Evolutionary conservation across 2,113 vertebrate genomes (phyloP).

Genomic region (Hoplias malabaricus): DNA sequence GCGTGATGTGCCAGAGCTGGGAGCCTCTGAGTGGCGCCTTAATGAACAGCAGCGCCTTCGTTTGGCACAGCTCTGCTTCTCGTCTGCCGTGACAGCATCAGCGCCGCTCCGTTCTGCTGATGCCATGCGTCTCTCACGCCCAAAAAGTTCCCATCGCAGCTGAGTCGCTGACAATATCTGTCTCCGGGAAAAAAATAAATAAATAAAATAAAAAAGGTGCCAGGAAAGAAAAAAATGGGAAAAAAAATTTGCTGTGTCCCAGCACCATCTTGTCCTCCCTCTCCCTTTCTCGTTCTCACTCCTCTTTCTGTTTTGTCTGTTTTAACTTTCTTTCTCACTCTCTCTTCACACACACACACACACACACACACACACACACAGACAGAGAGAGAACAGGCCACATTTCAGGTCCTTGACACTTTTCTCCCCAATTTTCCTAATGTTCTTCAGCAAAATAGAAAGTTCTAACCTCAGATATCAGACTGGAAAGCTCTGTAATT

Average conservation of each 20-base stretch:
- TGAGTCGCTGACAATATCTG: constrained; percentile 81
- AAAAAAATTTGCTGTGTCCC: constrained; percentile 9
- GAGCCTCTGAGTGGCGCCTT: constrained; percentile 34
- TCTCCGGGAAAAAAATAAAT: constrained; percentile 56
- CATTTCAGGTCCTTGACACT: constrained; percentile 24
- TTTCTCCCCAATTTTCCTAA: not conserved
- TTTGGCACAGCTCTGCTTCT: constrained; percentile 31
- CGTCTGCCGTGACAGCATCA: constrained; percentile 45
- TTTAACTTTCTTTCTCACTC: constrained; percentile 7
- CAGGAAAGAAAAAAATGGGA: constrained; percentile 20
- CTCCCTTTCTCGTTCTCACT: not conserved
- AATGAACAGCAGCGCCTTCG: constrained; percentile 47
- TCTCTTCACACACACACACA: not conserved
- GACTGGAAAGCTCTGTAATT: not conserved
- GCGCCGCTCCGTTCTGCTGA: constrained; percentile 44
- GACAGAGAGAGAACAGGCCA: too few species aligned
- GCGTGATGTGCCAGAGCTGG: constrained; percentile 36
- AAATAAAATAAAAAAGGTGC: constrained; percentile 9
- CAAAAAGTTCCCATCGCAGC: constrained; percentile 78
- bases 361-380: too few species aligned
- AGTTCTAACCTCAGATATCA: not conserved
- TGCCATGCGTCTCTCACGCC: constrained; percentile 58
- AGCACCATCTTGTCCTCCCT: constrained; percentile 33
- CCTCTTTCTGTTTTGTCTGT: constrained; percentile 22
- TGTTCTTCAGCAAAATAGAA: constrained; percentile 13